Evolutionary conservation across 2,113 vertebrate genomes (phyloP).

Genomic region (Xiphias gladius): DNA sequence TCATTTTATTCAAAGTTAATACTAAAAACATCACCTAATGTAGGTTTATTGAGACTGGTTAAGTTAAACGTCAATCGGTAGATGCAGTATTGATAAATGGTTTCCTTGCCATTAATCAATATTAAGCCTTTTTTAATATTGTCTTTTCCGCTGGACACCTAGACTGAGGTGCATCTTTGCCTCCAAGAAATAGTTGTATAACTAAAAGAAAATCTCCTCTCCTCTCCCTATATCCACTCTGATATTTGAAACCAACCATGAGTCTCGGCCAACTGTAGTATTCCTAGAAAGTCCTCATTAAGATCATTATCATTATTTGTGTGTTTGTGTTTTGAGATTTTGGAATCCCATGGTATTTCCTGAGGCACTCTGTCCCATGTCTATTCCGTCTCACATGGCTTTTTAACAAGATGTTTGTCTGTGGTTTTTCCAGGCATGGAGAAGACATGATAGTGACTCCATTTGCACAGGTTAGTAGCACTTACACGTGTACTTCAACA

Average conservation of each 20-base stretch:
- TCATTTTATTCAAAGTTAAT: not conserved
- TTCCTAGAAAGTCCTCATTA: not conserved
- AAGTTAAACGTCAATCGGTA: not conserved
- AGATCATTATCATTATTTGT: constrained; percentile 41
- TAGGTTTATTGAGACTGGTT: not conserved
- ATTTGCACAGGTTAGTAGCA: constrained; percentile 91
- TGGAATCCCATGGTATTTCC: not conserved
- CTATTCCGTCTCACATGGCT: not conserved
- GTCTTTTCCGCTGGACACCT: not conserved
- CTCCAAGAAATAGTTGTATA: constrained; percentile 49
- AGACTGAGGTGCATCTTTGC: constrained; percentile 14
- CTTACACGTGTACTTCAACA: not conserved
- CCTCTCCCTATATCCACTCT: constrained; percentile 7
- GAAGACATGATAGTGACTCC: constrained; percentile 98
- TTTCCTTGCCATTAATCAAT: not conserved
- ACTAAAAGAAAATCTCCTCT: constrained; percentile 31
- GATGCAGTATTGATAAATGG: not conserved
- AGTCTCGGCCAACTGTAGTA: not conserved
- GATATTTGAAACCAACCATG: constrained; percentile 1
- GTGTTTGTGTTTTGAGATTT: constrained; percentile 8
- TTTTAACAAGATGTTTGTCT: constrained; percentile 42
- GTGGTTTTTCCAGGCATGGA: constrained; percentile 86
- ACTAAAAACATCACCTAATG: not conserved
- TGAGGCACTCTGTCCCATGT: not conserved
- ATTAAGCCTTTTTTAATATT: not conserved